These are phyloP conservation scores for Tinamus guttatus DNA, from an alignment of 2,113 vertebrate species.

Conservation along the genomic window DNA sequence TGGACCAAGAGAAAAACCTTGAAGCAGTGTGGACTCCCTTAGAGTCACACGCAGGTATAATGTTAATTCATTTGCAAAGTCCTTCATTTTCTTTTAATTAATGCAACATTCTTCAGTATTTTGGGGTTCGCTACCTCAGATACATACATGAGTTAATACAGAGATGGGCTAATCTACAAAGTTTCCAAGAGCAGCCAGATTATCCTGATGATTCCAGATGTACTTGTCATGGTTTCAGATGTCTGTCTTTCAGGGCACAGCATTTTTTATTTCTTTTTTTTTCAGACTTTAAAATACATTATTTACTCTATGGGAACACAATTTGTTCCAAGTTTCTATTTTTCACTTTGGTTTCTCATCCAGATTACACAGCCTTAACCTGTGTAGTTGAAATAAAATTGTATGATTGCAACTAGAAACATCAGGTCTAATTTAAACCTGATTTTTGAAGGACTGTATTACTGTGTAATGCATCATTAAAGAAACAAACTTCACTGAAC, in stretches of 20 bases:
- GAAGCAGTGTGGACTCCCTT: not conserved
- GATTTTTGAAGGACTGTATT: not conserved
- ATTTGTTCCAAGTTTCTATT: not conserved
- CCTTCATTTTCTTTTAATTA: not conserved
- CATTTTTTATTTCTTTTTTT: not conserved
- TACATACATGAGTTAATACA: not conserved
- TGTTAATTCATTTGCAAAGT: not conserved
- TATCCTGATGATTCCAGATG: not conserved
- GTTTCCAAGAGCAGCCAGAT: not conserved
- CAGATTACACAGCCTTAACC: not conserved
- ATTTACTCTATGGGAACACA: not conserved
- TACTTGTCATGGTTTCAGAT: not conserved
- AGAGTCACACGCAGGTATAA: not conserved
- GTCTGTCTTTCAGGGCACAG: not conserved
- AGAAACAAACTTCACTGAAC: not conserved
- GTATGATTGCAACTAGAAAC: not conserved
- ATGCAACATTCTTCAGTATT: not conserved
- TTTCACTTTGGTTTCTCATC: not conserved
- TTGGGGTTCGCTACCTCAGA: not conserved
- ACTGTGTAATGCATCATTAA: not conserved
- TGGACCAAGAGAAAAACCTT: not conserved
- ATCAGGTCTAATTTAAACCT: not conserved
- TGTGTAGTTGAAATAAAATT: not conserved
- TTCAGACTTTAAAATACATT: not conserved
- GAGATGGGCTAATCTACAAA: not conserved